These are phyloP conservation scores for Periophthalmus modestus DNA, from an alignment of 2,113 vertebrate species.

Conservation along the genomic window DNA sequence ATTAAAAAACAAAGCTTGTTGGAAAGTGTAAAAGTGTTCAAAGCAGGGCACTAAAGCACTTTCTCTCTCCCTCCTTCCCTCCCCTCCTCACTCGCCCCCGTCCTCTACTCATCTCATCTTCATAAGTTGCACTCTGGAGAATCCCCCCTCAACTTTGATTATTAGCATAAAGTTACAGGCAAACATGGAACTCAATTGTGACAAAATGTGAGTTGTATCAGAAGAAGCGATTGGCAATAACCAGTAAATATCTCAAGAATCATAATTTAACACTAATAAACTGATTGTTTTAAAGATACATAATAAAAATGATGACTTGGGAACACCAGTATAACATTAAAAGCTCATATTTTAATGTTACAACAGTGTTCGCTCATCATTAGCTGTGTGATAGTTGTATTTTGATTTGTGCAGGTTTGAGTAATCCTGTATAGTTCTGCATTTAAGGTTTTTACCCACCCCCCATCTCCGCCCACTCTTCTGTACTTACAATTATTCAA, in stretches of 20 bases:
- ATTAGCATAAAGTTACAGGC: constrained; percentile 78
- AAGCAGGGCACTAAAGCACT: constrained; percentile 81
- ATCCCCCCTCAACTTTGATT: constrained; percentile 77
- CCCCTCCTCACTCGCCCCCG: constrained; percentile 48
- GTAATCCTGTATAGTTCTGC: too few species aligned
- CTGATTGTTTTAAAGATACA: too few species aligned
- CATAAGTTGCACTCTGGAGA: constrained; percentile 79
- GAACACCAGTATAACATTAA: too few species aligned
- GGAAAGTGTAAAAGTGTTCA: constrained; percentile 94
- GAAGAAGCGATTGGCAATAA: background rate
- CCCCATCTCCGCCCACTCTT: too few species aligned
- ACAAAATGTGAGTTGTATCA: constrained; percentile 31
- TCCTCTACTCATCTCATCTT: constrained; percentile 78
- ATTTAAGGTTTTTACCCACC: too few species aligned
- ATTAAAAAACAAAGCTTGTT: constrained; percentile 99
- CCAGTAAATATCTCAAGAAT: background rate
- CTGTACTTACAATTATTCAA: too few species aligned
- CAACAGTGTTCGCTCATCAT: too few species aligned
- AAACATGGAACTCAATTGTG: constrained; percentile 74
- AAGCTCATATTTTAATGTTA: too few species aligned
- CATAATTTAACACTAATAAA: background rate
- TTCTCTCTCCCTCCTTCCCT: constrained; percentile 53
- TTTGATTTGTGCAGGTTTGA: too few species aligned
- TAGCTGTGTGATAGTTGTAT: too few species aligned
- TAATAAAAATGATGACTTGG: too few species aligned